phyloP scores from a whole-genome alignment of 37 sponge, comb jelly and placozoan species.

The Bolinopsis microptera region DNA sequence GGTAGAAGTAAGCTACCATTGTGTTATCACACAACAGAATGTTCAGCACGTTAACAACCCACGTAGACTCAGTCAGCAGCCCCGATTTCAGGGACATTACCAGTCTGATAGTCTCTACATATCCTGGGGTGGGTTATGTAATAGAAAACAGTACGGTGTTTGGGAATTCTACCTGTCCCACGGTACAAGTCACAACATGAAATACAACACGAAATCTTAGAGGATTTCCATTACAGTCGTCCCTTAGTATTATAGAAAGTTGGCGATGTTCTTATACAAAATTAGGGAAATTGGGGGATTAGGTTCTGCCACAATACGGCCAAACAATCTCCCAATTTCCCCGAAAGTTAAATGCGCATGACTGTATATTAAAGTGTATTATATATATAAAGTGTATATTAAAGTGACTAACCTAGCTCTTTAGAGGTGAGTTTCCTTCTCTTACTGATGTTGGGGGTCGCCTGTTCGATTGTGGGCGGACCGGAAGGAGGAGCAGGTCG shows the following conservation, averaged over 20 bases:
- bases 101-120: conserved; percentile 81
- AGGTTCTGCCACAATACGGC: too few species aligned
- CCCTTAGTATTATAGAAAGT: too few species aligned
- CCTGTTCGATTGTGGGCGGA: conserved; percentile 22
- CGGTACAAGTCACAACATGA: background rate
- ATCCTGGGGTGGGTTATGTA: conserved; percentile 71
- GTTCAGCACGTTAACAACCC: conserved; percentile 93
- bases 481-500: background rate
- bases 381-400: too few species aligned
- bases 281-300: too few species aligned
- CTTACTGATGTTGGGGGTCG: conserved; percentile 41
- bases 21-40: conserved; percentile 85
- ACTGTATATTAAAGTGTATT: too few species aligned
- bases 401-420: conserved; percentile 55
- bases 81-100: conserved; percentile 93
- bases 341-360: too few species aligned
- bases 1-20: conserved; percentile 79
- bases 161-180: background rate
- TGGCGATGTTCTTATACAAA: too few species aligned
- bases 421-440: conserved; percentile 59
- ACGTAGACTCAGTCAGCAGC: conserved; percentile 85
- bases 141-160: background rate
- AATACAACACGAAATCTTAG: background rate
- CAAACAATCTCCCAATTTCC: too few species aligned
- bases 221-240: too few species aligned